These are phyloP conservation scores for Pachyseris speciosa DNA, from an alignment of 64 coral and sea anemone species.

Conservation along the genomic window DNA sequence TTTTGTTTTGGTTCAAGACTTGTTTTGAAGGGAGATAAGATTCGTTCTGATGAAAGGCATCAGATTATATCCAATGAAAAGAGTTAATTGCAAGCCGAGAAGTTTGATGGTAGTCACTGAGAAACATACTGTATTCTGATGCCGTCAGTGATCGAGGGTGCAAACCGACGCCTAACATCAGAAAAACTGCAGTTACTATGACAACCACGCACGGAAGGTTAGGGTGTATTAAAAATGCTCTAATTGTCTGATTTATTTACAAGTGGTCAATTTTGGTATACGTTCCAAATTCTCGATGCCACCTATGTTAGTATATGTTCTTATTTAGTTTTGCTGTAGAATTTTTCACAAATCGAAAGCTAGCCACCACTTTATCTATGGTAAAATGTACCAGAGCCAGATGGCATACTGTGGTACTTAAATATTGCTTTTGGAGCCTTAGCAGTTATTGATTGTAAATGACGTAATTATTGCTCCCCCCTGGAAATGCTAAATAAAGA, in stretches of 20 bases:
- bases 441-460: constrained; percentile 32
- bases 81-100: not conserved
- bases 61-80: not conserved
- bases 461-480: not conserved
- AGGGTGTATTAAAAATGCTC: not conserved
- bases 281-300: not conserved
- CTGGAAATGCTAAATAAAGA: constrained; percentile 22
- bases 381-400: not conserved
- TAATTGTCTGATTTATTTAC: not conserved
- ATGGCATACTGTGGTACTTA: not conserved
- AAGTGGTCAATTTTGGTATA: not conserved
- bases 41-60: not conserved
- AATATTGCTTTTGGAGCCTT: not conserved
- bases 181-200: not conserved
- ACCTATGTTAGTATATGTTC: not conserved
- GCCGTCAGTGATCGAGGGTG: not conserved
- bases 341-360: not conserved
- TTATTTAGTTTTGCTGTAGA: not conserved
- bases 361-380: not conserved
- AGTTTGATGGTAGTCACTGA: not conserved
- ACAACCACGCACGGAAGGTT: not conserved
- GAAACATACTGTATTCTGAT: not conserved
- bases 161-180: not conserved
- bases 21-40: not conserved
- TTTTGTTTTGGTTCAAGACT: not conserved